Evolutionary conservation across 1,140 invertebrate species (phyloP), one percentile per base, ranked within the genome.

Genomic region (Drosophila aff.): DNA sequence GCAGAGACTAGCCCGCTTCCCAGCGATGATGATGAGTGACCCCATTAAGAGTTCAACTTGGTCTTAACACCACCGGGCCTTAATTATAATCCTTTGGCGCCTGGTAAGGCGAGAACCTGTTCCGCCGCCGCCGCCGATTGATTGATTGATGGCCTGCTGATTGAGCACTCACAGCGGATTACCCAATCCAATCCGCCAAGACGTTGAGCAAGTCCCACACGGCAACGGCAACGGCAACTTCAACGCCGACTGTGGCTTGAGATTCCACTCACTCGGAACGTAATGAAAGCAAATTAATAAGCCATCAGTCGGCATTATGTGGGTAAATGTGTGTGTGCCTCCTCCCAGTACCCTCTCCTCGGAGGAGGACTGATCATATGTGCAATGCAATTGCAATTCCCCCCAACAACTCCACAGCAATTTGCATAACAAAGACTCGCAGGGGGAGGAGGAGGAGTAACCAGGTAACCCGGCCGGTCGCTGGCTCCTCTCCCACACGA

Each of bases 231-330:
- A 52, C 49, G 16, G 15, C 47, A 21, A 52, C 49, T 50, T 11
- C 16, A 13, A 41, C 43, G 53, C 4, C 60, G 57, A 47, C 47
- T 50, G 58, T 18, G 64, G 16, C 28, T 33, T 33, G 50, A 21
- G 46, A 76, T 52, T 65, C 59, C 74, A 75, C 57, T 73, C 58
- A 63, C 47, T 73, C 36, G 55, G 57, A 74, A 76, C 72, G 53
- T 38, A 77, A 78, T 61, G 58, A 78, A 78, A 77, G 75, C 64
- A 77, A 78, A 78, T 78, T 77, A 78, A 78, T 77, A 76, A 77
- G 63, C 73, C 73, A 78, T 77, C 74, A 77, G 47, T 57, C 75
- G 66, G 52, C 67, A 73, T 74, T 67, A 63, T 68, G 59, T 53
- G 46, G 13, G 7, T 26, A 26, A 4, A 16, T 26, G 47, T n/a